Percentiles rank a stretch among this genome's conserved stretches.
phyloP scores from a whole-genome alignment of 2,888 invertebrate species.

The Scaptomyza parva region DNA sequence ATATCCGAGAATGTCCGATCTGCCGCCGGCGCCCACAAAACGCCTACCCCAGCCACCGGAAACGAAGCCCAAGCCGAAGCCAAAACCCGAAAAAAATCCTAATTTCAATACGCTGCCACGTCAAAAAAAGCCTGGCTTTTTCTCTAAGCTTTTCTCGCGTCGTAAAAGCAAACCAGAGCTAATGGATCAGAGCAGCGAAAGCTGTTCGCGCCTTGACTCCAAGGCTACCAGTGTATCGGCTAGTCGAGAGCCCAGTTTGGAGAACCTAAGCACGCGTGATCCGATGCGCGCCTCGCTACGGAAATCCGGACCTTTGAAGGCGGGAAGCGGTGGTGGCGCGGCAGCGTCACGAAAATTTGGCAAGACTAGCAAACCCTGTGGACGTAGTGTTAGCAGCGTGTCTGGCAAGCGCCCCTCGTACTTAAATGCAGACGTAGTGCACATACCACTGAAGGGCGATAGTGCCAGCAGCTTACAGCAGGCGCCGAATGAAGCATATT shows the following conservation, averaged over 20 bases:
- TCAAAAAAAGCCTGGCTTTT: conserved; percentile 87
- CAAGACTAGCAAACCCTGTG: conserved; percentile 85
- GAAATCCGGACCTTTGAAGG: conserved; percentile 60
- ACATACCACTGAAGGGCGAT: conserved; percentile 89
- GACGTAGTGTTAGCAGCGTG: conserved; percentile 87
- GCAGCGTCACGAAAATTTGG: conserved; percentile 18
- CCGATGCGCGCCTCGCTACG: conserved; percentile 80
- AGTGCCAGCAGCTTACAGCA: conserved; percentile 85
- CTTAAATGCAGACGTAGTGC: conserved; percentile 87
- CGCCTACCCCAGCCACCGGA: conserved; percentile 86
- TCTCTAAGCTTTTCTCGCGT: conserved; percentile 88
- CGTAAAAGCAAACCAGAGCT: conserved; percentile 86
- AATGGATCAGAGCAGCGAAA: conserved; percentile 64
- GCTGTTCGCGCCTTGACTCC: conserved; percentile 56
- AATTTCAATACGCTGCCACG: conserved; percentile 85
- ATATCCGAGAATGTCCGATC: conserved; percentile 82
- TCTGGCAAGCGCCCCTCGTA: conserved; percentile 87
- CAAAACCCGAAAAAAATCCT: conserved; percentile 80
- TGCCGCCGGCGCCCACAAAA: conserved; percentile 86
- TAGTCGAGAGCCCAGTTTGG: conserved; percentile 82
- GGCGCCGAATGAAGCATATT: conserved; percentile 83
- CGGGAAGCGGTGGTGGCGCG: conserved; percentile 13
- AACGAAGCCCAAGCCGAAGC: conserved; percentile 46
- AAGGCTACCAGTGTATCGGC: conserved; percentile 64
- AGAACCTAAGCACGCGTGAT: conserved; percentile 79